A percentile compares a stretch with the other conserved stretches of the same genome.
phyloP scores from a whole-genome alignment of 1,140 invertebrate species.

The Reticulitermes speratus region DNA sequence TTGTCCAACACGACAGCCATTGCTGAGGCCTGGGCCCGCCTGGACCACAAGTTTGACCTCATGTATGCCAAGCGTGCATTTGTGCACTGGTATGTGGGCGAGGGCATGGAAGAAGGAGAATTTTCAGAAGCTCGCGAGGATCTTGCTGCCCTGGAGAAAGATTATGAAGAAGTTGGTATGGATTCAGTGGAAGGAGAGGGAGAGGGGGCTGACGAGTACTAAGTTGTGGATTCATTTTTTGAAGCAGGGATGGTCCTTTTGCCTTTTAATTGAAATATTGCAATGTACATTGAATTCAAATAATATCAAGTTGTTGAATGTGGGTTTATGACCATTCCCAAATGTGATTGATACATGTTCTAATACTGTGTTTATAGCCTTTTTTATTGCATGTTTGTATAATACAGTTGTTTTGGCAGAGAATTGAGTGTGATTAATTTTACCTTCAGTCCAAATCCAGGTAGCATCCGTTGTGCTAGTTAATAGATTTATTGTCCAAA shows the following conservation, averaged over 20 bases:
- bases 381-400: not conserved
- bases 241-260: no score
- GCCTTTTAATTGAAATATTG: no score
- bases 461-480: no score
- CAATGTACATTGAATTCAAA: no score
- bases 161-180: constrained; percentile 62
- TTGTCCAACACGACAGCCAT: constrained; percentile 82
- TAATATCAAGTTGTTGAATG: no score
- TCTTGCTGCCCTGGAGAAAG: constrained; percentile 67
- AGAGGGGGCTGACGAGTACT: constrained; percentile 70
- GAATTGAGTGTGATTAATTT: not conserved
- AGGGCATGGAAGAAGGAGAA: constrained; percentile 77
- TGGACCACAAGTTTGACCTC: constrained; percentile 81
- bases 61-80: constrained; percentile 81
- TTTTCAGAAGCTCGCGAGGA: constrained; percentile 76
- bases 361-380: not conserved
- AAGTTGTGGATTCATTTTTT: no score
- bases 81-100: constrained; percentile 74
- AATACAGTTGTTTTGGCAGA: not conserved
- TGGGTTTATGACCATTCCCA: not conserved
- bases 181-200: constrained; percentile 68
- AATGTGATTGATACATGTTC: no score
- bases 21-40: constrained; percentile 72
- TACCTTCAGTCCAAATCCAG: not conserved
- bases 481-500: no score